These are phyloP conservation scores for Siniperca knerii DNA, from an alignment of 2,113 vertebrate genomes.

Conservation along the genomic window DNA sequence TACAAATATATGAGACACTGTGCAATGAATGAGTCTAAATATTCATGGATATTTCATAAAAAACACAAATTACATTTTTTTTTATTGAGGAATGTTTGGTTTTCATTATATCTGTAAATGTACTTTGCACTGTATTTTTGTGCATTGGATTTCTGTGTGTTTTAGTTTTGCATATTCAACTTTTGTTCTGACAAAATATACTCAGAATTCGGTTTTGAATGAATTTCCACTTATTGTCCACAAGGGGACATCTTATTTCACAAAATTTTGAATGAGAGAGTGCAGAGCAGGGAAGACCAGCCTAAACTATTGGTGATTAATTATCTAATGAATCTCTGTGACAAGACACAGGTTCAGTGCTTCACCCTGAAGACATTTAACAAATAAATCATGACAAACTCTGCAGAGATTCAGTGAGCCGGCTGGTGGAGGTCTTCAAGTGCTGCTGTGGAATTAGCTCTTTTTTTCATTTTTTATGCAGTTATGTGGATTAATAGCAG, in stretches of 20 bases:
- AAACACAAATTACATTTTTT: background rate
- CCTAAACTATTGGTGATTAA: conserved; percentile 29
- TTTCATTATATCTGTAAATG: conserved; percentile 16
- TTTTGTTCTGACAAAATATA: conserved; percentile 32
- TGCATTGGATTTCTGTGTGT: conserved; percentile 40
- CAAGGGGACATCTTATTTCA: conserved; percentile 64
- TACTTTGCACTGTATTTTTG: conserved; percentile 24
- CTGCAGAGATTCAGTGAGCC: conserved; percentile 1
- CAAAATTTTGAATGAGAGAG: background rate
- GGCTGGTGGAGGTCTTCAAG: conserved; percentile 24
- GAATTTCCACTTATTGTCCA: conserved; percentile 60
- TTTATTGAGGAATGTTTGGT: background rate
- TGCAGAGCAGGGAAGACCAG: conserved; percentile 8
- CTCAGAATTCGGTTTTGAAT: background rate
- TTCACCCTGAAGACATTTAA: conserved; percentile 4
- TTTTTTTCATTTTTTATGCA: conserved; percentile 9
- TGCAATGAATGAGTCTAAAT: conserved; percentile 12
- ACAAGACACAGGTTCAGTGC: conserved; percentile 36
- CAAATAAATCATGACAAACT: background rate
- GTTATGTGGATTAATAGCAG: conserved; percentile 37
- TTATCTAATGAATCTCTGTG: conserved; percentile 31
- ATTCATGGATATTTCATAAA: conserved; percentile 10
- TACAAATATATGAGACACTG: conserved; percentile 6
- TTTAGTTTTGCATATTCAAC: conserved; percentile 32
- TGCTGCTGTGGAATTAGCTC: conserved; percentile 44